Conservation (phyloP, 92 coral and sea anemone genomes). For the Nematostella vectensis region DNA sequence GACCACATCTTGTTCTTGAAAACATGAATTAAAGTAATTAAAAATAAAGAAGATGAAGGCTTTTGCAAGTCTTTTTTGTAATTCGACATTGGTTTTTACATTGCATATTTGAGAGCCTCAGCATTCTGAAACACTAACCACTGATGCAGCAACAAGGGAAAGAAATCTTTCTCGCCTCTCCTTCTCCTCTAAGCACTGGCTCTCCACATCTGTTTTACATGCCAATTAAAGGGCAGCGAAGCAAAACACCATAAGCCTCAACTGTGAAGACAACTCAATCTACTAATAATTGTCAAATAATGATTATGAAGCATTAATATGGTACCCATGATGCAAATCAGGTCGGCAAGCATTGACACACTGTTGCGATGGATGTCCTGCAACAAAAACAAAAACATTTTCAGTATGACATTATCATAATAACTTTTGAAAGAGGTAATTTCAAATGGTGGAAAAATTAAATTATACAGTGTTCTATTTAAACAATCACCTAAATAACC, state of each 20-base stretch:
- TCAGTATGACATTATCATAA: too few relatives aligned
- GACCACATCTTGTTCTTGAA: too few relatives aligned
- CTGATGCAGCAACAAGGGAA: constrained; percentile 77
- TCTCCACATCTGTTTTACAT: constrained; percentile 97
- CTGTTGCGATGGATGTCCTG: constrained; percentile 63
- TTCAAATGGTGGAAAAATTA: too few relatives aligned
- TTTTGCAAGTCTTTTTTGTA: too few relatives aligned
- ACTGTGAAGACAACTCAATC: constrained; percentile 19
- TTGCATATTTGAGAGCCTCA: too few relatives aligned
- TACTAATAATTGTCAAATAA: constrained; percentile 33
- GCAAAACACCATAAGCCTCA: constrained; percentile 53
- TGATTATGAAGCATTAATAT: constrained; percentile 8
- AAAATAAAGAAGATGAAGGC: too few relatives aligned
- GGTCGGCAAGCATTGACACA: constrained; percentile 82
- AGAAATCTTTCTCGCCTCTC: constrained; percentile 73
- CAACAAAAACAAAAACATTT: constrained; percentile 11
- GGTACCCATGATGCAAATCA: constrained; percentile 98
- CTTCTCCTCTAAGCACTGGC: constrained; percentile 86
- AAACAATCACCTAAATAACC: too few relatives aligned
- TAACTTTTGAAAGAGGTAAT: too few relatives aligned
- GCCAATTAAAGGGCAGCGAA: constrained; percentile 66
- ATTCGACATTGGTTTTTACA: too few relatives aligned
- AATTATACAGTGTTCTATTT: too few relatives aligned
- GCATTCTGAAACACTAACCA: constrained; percentile 60
- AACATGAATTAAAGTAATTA: too few relatives aligned